Percentiles rank a stretch among this genome's conserved stretches.
These are phyloP conservation scores for Oryctolagus cuniculus DNA, from an alignment of 2,113 vertebrate genomes.

Conservation along the genomic window mOryCun1.1 NC_091434.1:21962501-21963000, in stretches of 20 bases:
- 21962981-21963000: neutral
- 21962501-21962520: slow-evolving; percentile 9
- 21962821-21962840: neutral
- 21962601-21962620: neutral
- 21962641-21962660: neutral
- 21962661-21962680: neutral
- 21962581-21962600: neutral
- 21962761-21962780: neutral
- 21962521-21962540: neutral
- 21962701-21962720: neutral
- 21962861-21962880: slow-evolving; percentile 39
- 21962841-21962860: neutral
- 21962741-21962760: neutral
- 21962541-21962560: slow-evolving; percentile 10
- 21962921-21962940: neutral
- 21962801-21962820: neutral
- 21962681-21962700: neutral
- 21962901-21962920: neutral
- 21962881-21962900: neutral
- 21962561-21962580: neutral
- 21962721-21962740: neutral
- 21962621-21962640: slow-evolving; percentile 10
- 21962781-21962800: neutral
- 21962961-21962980: neutral
- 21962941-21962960: neutral